A percentile compares a stretch with the other conserved stretches of the same genome.
Conservation (phyloP, 2,113 vertebrate species). For the Perccottus glenii region DNA sequence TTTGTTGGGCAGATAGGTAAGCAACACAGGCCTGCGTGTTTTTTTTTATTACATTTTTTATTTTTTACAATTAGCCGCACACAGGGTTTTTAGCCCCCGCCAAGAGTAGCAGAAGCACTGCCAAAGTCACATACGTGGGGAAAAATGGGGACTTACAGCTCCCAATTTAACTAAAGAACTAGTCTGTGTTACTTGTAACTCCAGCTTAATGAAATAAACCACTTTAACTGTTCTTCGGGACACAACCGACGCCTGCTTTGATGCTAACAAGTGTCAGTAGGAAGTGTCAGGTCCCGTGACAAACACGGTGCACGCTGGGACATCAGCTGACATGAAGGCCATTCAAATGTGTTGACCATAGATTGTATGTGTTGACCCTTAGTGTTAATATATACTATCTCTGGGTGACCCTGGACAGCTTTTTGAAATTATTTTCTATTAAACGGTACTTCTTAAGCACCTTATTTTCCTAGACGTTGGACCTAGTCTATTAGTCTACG, state of each 20-base stretch:
- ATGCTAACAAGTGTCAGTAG: constrained; percentile 41
- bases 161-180: too few species aligned
- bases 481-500: too few species aligned
- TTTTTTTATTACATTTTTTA: too few species aligned
- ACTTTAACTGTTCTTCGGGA: neutral
- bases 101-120: constrained; percentile 4
- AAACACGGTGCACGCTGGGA: constrained; percentile 22
- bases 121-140: constrained; percentile 5
- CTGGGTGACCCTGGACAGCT: constrained; percentile 14
- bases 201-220: too few species aligned
- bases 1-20: constrained; percentile 96
- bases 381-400: too few species aligned
- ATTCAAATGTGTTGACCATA: constrained; percentile 11
- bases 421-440: too few species aligned
- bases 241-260: fast-evolving
- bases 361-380: too few species aligned
- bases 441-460: too few species aligned
- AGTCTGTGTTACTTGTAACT: neutral
- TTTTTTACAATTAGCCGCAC: neutral
- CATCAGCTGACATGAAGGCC: constrained; percentile 50
- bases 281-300: constrained; percentile 63
- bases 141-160: neutral
- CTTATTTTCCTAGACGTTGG: too few species aligned
- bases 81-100: neutral
- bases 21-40: constrained; percentile 52